Conservation (phyloP, 2,888 invertebrate genomes). For the Plutella xylostella region DNA sequence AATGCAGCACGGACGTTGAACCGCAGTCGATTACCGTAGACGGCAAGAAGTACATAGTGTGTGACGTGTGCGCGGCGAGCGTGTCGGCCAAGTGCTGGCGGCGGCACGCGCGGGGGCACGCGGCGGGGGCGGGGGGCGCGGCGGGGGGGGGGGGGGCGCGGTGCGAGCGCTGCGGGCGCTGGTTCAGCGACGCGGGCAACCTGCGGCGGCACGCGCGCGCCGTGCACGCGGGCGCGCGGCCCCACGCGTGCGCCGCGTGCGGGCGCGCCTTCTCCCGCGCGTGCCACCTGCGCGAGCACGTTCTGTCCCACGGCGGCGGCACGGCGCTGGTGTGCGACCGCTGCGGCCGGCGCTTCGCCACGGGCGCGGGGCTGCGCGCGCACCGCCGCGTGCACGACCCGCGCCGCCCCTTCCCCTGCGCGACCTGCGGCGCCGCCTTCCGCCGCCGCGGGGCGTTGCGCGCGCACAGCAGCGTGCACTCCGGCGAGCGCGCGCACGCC, state of each 20-base stretch:
- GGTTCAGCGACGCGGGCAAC: constrained; percentile 56
- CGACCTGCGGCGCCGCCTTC: constrained; percentile 65
- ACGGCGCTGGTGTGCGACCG: constrained; percentile 63
- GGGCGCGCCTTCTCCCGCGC: constrained; percentile 55
- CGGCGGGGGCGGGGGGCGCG: constrained; percentile 40
- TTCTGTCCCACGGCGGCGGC: constrained; percentile 47
- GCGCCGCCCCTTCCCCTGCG: constrained; percentile 44
- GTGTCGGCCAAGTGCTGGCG: constrained; percentile 37
- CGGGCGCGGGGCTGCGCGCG: constrained; percentile 60
- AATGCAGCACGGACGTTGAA: not conserved
- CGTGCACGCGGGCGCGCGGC: constrained; percentile 53
- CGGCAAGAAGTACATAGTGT: constrained; percentile 30
- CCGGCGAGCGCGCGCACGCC: constrained; percentile 38
- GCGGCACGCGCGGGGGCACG: constrained; percentile 58
- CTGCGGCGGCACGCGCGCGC: constrained; percentile 62
- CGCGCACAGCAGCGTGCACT: constrained; percentile 66
- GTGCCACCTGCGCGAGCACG: constrained; percentile 60
- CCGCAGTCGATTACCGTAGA: constrained; percentile 12
- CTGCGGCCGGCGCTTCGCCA: constrained; percentile 65
- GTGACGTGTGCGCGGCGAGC: constrained; percentile 45
- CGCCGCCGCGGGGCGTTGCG: constrained; percentile 61
- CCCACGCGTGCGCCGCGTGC: constrained; percentile 59
- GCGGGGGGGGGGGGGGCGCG: constrained; percentile 45
- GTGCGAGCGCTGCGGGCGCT: constrained; percentile 66
- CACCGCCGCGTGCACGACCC: constrained; percentile 50